Conservation (phyloP, 2,797 vertebrate species). For the Esox lucius region DNA sequence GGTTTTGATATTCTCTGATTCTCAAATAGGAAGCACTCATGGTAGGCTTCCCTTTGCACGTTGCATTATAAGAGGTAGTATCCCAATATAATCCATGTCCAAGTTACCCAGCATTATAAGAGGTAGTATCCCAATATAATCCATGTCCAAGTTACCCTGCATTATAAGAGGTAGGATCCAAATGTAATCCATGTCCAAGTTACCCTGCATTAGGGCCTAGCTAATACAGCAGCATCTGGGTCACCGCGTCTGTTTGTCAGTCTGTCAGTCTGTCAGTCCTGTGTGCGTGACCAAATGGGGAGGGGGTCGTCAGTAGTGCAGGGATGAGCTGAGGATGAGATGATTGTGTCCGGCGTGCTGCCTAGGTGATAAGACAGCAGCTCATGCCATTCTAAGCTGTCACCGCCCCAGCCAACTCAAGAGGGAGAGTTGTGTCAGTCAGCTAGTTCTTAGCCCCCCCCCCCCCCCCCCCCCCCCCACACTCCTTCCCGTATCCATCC, state of each 20-base stretch:
- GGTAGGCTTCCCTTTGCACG: constrained; percentile 6
- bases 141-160: too few relatives aligned
- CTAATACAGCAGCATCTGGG: constrained; percentile 45
- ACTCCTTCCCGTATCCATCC: constrained; percentile 21
- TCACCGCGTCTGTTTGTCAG: constrained; percentile 26
- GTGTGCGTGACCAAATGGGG: constrained; percentile 29
- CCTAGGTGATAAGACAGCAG: constrained; percentile 63
- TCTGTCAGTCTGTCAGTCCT: constrained; percentile 47
- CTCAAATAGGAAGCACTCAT: neutral
- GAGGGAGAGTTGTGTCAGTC: constrained; percentile 85
- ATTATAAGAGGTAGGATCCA: constrained; percentile 23
- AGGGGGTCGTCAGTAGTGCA: constrained; percentile 66
- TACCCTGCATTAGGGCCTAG: constrained; percentile 30
- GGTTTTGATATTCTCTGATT: neutral
- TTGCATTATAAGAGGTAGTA: too few relatives aligned
- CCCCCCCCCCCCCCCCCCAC: constrained; percentile 49
- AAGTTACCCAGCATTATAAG: too few relatives aligned
- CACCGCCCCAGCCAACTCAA: constrained; percentile 47
- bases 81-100: too few relatives aligned
- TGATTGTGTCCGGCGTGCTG: constrained; percentile 66
- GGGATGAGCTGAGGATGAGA: constrained; percentile 71
- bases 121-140: too few relatives aligned
- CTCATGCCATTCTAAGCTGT: constrained; percentile 73
- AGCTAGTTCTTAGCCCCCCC: constrained; percentile 74
- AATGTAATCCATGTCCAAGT: constrained; percentile 14